phyloP scores from a whole-genome alignment of 1,140 invertebrate species.

The Hyphantria cunea region DNA sequence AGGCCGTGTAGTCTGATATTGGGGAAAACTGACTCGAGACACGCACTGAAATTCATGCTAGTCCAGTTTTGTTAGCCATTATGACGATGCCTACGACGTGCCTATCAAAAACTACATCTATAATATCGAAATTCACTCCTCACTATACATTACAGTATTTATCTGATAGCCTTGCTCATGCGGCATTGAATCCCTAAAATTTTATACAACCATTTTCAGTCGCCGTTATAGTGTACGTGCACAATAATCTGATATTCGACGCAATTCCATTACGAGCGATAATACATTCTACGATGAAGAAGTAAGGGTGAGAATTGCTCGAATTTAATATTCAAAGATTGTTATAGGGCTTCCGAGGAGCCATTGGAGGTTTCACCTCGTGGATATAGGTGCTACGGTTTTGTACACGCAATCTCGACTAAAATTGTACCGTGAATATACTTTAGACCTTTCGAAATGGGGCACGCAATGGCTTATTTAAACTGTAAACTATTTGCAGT shows the following conservation, averaged over 20 bases:
- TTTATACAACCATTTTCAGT: neutral
- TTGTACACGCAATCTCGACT: conserved; percentile 46
- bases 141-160: neutral
- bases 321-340: conserved; percentile 25
- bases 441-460: too few relatives aligned
- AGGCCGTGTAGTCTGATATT: conserved; percentile 59
- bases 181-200: conserved; percentile 5
- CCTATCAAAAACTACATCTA: neutral
- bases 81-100: conserved; percentile 11
- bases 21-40: conserved; percentile 57
- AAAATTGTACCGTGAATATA: conserved; percentile 1
- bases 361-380: conserved; percentile 57
- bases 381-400: conserved; percentile 39
- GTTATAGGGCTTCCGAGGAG: conserved; percentile 58
- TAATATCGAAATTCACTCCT: conserved; percentile 13
- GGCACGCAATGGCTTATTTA: too few relatives aligned
- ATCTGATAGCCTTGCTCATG: neutral
- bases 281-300: conserved; percentile 32
- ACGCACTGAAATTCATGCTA: conserved; percentile 65
- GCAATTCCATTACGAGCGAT: conserved; percentile 32
- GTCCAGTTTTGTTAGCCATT: conserved; percentile 42
- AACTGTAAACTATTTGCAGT: too few relatives aligned
- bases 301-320: conserved; percentile 37
- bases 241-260: conserved; percentile 31
- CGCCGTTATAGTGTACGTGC: conserved; percentile 18